phyloP scores from a whole-genome alignment of 2,113 vertebrate species.

The Penelope pileata region DNA sequence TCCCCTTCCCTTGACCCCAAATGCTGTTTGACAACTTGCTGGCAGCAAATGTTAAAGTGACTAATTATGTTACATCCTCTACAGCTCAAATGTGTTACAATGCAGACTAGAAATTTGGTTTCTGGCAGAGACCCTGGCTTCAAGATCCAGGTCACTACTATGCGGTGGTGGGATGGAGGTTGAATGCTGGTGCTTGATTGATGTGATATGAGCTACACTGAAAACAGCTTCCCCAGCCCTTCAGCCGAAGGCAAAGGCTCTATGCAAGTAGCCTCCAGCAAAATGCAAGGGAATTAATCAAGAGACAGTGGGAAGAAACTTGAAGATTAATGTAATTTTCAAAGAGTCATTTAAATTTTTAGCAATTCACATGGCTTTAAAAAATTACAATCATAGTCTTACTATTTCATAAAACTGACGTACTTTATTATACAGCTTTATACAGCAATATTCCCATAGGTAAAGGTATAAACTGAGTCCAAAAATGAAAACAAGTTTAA shows the following conservation, averaged over 20 bases:
- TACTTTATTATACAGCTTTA: no score
- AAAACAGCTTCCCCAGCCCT: background rate
- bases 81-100: background rate
- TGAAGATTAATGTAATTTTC: background rate
- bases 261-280: background rate
- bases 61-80: background rate
- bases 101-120: background rate
- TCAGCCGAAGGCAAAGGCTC: background rate
- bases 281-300: constrained; percentile 13
- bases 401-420: background rate
- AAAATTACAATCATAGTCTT: background rate
- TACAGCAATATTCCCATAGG: background rate
- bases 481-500: background rate
- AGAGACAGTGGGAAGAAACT: background rate
- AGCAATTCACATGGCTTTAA: background rate
- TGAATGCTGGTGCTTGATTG: background rate
- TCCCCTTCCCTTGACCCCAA: background rate
- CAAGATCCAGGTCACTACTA: background rate
- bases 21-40: background rate
- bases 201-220: background rate
- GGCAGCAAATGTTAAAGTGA: constrained; percentile 36
- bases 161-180: background rate
- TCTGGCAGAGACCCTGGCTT: background rate
- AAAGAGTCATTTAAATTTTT: background rate
- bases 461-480: background rate